Base-by-base conservation (phyloP, 2,888 invertebrate genomes). In the Epirrita christyi region DNA sequence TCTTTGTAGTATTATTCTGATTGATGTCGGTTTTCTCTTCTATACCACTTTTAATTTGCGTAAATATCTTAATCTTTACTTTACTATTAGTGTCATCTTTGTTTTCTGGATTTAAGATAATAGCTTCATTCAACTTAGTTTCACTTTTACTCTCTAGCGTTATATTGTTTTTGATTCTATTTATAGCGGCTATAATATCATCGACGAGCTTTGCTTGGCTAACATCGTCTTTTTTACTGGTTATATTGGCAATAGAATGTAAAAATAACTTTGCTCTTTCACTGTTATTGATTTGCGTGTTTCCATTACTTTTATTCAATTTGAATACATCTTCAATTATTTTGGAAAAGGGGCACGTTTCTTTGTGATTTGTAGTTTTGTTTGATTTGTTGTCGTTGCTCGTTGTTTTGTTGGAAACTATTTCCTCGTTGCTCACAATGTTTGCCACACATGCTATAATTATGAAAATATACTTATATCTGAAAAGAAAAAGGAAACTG, bases 211-310 rank as follows among this genome's bases (percentile, higher is more conserved):
- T 83, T 54, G 89, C 88, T 68, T 90, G 83, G 38, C 76, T 76
- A 57, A 73, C 73, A 52, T 84, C 79, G 4, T 73, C 70, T 44
- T 78, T 79, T 32, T 76, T 78, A 46, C 80, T 77, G 14, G 83
- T 79, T 0, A 84, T 73, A 80, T 92, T 88, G 82, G 94, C 94
- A 86, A 94, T 92, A 32, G 93, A 87, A 72, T 93, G 83, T 8
- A 89, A 55, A 36, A 95, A 75, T 92, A 93, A 60, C 85, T 90
- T 70, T 83, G 95, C 83, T 93, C 94, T 73, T 90, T 93, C 74
- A 88, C 84, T 70, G 44, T 83, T 81, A 70, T 80, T 80, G 6
- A 66, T 67, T 8, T 73, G 73, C 44, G 61, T 68, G 11, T 73
- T 66, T 13, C 76, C 73, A 11, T 74, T 82, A 70, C 75, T 85